Evolutionary conservation across 2,888 invertebrate genomes (phyloP), one percentile per base, ranked within the genome.

Genomic region (Sphaerophoria rueppellii): DNA sequence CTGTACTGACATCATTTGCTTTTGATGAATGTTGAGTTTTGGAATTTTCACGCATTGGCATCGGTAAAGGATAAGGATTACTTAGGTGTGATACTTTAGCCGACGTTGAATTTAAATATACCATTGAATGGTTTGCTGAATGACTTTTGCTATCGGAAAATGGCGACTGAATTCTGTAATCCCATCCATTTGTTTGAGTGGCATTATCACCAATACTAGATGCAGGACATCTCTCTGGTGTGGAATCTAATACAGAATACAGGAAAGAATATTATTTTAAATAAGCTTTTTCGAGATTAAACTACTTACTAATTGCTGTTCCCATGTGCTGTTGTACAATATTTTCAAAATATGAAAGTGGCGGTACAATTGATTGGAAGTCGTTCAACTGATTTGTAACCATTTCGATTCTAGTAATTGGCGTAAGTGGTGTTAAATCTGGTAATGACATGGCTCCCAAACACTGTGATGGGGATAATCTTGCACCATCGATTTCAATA

Each of bases 261-360:
- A 55, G n/a, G 4, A 69, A 7, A 52, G 43, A 65, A 11, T 34
- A 32, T 57, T 60, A 54, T 5, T 2, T 24, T 50, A 34, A 48
- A 5, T 34, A 4, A 14, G 0, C 6, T 40, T 11, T 9, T 11
- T 43, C 4, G 43, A 0, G 4, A 40, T 24, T 35, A 37, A 11
- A 7, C 46, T 55, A 76, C 87, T 87, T 67, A 91, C 91, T 88
- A 61, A 88, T 87, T 86, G 87, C 89, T 60, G 87, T 81, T 14
- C 88, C 89, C 88, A 91, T 88, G 67, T 91, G 89, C 55, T 92
- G 91, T 35, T 90, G 88, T 16, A 91, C 87, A 34, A 92, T 88
- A 88, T 92, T 92, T 87, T 92, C 92, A 82, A 92, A 92, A 86
- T 92, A 91, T 2, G 91, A 90, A 6, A 92, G 76, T 3, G 92